A percentile compares a stretch with the other conserved stretches of the same genome.
phyloP scores from a whole-genome alignment of 2,113 vertebrate genomes.

The Forbesichthys papilliferus region DNA sequence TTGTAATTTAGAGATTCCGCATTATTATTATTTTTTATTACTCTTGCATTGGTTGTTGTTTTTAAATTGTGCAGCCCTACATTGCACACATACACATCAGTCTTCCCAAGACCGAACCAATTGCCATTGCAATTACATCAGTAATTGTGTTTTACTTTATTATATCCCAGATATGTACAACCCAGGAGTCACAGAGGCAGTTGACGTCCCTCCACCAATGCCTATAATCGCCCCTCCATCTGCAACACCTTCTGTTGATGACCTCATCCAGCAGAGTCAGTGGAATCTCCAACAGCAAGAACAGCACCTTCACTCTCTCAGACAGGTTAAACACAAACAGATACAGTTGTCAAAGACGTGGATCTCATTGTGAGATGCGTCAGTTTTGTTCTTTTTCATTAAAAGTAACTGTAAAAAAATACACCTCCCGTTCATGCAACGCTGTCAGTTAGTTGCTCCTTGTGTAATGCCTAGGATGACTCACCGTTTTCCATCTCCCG shows the following conservation, averaged over 20 bases:
- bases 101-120: too few species aligned
- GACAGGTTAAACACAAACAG: constrained; percentile 82
- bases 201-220: constrained; percentile 75
- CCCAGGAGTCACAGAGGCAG: constrained; percentile 81
- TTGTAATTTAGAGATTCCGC: too few species aligned
- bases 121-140: not conserved
- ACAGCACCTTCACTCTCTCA: constrained; percentile 90
- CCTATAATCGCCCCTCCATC: constrained; percentile 63
- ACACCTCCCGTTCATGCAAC: too few species aligned
- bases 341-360: not conserved
- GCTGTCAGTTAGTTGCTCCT: not conserved
- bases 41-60: too few species aligned
- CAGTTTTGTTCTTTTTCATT: not conserved
- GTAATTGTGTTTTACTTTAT: not conserved
- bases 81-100: not conserved
- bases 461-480: not conserved
- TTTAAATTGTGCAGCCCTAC: too few species aligned
- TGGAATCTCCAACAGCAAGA: constrained; percentile 98
- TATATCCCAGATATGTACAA: constrained; percentile 84
- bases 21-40: too few species aligned
- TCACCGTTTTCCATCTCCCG: not conserved
- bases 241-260: constrained; percentile 81
- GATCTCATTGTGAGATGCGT: too few species aligned
- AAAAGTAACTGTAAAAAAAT: too few species aligned
- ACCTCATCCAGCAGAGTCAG: constrained; percentile 95